phyloP scores from a whole-genome alignment of 2,113 vertebrate species.

The Murina feae region DNA sequence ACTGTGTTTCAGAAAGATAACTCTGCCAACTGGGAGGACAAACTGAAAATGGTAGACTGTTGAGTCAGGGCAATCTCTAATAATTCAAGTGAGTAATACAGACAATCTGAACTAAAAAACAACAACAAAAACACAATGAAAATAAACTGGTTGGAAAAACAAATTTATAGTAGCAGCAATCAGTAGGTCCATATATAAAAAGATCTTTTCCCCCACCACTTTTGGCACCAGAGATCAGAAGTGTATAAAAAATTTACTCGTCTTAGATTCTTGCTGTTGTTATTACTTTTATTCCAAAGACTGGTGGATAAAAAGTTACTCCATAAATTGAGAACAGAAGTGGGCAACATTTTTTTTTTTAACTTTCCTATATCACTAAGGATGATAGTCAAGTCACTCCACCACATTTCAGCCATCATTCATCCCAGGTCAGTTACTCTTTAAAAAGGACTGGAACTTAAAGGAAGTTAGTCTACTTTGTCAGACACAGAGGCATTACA shows the following conservation, averaged over 20 bases:
- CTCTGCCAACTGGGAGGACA: background rate
- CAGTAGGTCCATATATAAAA: background rate
- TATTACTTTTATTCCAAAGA: background rate
- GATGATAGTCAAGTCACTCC: background rate
- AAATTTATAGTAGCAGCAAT: background rate
- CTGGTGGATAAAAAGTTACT: background rate
- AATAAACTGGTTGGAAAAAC: background rate
- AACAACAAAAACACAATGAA: background rate
- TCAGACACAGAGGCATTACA: background rate
- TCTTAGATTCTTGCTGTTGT: background rate
- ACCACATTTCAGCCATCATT: background rate
- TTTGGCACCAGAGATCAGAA: background rate
- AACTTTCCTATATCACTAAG: background rate
- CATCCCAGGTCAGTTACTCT: background rate
- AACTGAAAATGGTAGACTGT: background rate
- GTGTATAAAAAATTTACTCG: background rate
- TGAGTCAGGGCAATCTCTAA: background rate
- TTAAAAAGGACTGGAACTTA: background rate
- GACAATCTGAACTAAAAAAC: background rate
- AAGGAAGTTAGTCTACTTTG: background rate
- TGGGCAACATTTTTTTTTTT: background rate
- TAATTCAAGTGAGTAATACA: background rate
- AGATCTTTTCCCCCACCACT: background rate
- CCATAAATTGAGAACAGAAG: background rate
- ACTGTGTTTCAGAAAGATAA: background rate